Conservation (phyloP, 2,888 invertebrate species). For the Volucella inanis region DNA sequence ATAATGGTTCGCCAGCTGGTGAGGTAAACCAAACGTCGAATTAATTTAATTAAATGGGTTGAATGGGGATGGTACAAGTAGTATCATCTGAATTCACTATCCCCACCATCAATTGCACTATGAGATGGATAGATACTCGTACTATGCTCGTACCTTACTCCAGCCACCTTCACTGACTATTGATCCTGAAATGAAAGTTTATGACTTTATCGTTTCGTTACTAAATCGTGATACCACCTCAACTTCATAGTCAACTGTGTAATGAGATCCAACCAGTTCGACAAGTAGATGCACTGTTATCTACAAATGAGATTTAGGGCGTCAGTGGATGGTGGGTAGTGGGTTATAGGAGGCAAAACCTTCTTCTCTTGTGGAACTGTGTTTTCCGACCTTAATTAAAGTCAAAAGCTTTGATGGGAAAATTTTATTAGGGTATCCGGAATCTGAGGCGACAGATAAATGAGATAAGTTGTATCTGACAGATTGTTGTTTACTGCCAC, state of each 20-base stretch:
- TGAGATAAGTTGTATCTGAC: slow-evolving; percentile 74
- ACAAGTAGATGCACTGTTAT: slow-evolving; percentile 29
- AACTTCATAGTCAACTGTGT: not conserved
- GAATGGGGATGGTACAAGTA: slow-evolving; percentile 25
- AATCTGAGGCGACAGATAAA: slow-evolving; percentile 74
- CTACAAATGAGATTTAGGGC: not conserved
- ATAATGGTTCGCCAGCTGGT: slow-evolving; percentile 18
- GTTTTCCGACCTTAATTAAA: slow-evolving; percentile 74
- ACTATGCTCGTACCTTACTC: not conserved
- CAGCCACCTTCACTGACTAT: slow-evolving; percentile 45
- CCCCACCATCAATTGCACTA: slow-evolving; percentile 3
- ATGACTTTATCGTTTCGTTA: slow-evolving; percentile 65
- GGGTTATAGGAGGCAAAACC: not conserved
- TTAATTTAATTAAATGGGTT: slow-evolving; percentile 72
- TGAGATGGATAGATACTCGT: slow-evolving; percentile 7
- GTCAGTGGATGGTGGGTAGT: not conserved
- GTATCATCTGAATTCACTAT: not conserved
- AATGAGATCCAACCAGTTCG: slow-evolving; percentile 57
- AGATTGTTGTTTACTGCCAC: slow-evolving; percentile 71
- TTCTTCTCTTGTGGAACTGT: slow-evolving; percentile 48
- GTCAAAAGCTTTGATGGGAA: slow-evolving; percentile 74
- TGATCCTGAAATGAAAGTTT: slow-evolving; percentile 72
- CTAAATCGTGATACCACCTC: slow-evolving; percentile 9
- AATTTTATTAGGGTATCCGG: slow-evolving; percentile 73
- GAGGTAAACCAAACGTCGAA: slow-evolving; percentile 63